These are phyloP conservation scores for Notechis scutatus DNA, from an alignment of 2,113 vertebrate species.

Conservation along the genomic window DNA sequence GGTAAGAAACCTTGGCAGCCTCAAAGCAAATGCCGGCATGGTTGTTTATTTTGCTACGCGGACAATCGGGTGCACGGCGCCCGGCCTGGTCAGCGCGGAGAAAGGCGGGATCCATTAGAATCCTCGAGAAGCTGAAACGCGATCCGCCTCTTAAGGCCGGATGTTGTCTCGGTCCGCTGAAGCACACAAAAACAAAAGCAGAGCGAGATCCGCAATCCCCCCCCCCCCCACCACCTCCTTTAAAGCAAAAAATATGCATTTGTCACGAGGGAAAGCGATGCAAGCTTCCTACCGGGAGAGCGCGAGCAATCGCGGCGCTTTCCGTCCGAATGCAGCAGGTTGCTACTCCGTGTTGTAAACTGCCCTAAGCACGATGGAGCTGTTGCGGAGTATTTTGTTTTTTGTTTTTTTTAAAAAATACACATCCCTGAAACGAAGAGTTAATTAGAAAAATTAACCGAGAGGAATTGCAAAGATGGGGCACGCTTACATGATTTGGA, in stretches of 20 bases:
- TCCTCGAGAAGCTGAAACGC: constrained; percentile 20
- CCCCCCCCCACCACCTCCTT: neutral
- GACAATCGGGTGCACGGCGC: neutral
- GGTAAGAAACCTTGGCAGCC: neutral
- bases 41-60: too few species aligned
- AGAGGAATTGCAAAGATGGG: neutral
- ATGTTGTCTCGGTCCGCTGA: neutral
- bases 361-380: neutral
- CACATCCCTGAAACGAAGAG: neutral
- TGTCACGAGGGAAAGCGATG: neutral
- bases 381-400: neutral
- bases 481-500: neutral
- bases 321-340: neutral
- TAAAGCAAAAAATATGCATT: neutral
- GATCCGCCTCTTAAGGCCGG: neutral
- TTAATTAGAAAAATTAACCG: neutral
- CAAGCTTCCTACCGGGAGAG: neutral
- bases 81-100: neutral
- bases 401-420: neutral
- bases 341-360: neutral
- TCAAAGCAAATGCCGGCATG: neutral
- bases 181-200: neutral
- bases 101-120: neutral
- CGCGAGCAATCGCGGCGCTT: too few species aligned
- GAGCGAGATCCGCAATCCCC: neutral